phyloP scores from a whole-genome alignment of 1,140 invertebrate species.

The Nylanderia fulva region DNA sequence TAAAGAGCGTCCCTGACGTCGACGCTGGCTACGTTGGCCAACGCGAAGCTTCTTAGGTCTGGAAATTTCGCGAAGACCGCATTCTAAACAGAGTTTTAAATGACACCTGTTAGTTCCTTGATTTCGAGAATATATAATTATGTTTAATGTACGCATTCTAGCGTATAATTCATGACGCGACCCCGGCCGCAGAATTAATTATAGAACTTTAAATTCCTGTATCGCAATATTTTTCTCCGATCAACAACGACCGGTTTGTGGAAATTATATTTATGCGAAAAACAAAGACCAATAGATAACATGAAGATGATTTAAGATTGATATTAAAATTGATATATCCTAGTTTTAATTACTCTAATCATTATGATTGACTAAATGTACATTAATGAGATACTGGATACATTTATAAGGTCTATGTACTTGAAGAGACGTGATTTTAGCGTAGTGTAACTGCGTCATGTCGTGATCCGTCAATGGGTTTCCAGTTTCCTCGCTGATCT shows the following conservation, averaged over 20 bases:
- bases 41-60: constrained; percentile 93
- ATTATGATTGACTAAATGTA: too few species aligned
- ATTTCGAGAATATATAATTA: constrained; percentile 10
- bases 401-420: constrained; percentile 82
- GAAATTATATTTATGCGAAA: background rate
- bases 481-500: constrained; percentile 98
- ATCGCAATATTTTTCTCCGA: background rate
- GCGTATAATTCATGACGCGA: background rate
- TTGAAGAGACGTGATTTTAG: constrained; percentile 95
- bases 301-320: too few species aligned
- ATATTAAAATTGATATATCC: too few species aligned
- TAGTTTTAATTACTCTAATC: too few species aligned
- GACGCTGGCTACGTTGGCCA: constrained; percentile 97
- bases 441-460: constrained; percentile 97
- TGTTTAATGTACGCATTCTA: background rate
- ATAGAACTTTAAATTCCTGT: constrained; percentile 1
- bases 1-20: constrained; percentile 94
- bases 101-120: background rate
- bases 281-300: background rate
- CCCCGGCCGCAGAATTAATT: background rate
- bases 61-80: constrained; percentile 97
- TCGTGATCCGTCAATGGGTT: constrained; percentile 97
- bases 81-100: constrained; percentile 88
- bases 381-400: too few species aligned
- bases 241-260: background rate